Base-by-base conservation (phyloP, 2,888 invertebrate species). In the Subacronicta megacephala region DNA sequence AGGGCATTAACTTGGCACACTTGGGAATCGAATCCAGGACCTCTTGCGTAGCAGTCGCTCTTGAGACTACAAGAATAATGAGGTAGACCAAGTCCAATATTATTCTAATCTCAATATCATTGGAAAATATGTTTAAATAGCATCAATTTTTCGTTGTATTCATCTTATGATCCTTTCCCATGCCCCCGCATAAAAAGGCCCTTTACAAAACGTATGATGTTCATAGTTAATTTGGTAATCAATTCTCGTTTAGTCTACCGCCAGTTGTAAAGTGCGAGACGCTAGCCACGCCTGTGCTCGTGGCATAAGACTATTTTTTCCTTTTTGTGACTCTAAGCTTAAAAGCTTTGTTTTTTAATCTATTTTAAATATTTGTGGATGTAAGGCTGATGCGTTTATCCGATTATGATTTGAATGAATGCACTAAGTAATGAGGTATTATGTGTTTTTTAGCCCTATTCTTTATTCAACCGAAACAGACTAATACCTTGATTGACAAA, bases 191-290 rank as follows among this genome's bases (percentile, higher is more conserved):
- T n/a, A n/a, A n/a, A n/a, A n/a, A n/a, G 37, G 59, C 45, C 59
- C 29, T 54, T 53, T 67, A 73, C 73, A 66, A 77, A 77, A 77
- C 67, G 66, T 55, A 62, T 71, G 67, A 82, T 77, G 84, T 85
- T 85, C 76, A 83, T 78, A 62, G 75, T 85, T 87, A 85, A 87
- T 86, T 84, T 69, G 78, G 79, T 83, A 75, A 87, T 88, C 87
- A 84, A 87, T 88, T 84, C 77, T 79, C 70, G 68, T 75, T 80
- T 80, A 75, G 53, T 20, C 18, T 44, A 53, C 35, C 50, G 26
- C 13, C 63, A 72, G 71, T 42, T 41, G 59, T 26, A 47, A 73
- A 72, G 56, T 54, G 49, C 37, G 38, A 43, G 70, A 68, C 66
- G 38, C 53, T 38, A 58, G 47, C 37, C 44, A n/a, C n/a, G 40